These are phyloP conservation scores for Spizaetus ornatus DNA, from an alignment of 2,113 vertebrate species.

Conservation along the genomic window DNA sequence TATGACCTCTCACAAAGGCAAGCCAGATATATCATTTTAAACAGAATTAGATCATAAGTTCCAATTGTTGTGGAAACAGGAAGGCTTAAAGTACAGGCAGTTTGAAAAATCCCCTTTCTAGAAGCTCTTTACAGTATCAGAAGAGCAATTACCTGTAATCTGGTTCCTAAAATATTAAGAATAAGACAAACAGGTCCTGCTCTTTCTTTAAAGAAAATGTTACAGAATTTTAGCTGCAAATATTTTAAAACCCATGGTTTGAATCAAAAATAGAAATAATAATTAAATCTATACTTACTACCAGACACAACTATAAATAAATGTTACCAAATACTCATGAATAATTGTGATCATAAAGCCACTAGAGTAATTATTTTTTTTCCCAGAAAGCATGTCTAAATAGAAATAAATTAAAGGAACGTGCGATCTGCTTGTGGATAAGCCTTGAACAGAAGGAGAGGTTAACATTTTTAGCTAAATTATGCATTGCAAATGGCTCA, in stretches of 20 bases:
- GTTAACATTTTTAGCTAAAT: constrained; percentile 62
- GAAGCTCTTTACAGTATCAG: not conserved
- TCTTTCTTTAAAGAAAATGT: not conserved
- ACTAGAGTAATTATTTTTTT: not conserved
- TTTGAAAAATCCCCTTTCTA: not conserved
- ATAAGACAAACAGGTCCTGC: not conserved
- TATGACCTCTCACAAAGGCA: not conserved
- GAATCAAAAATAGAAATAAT: not conserved
- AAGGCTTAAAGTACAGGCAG: not conserved
- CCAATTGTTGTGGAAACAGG: not conserved
- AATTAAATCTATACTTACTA: not conserved
- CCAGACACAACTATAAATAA: not conserved
- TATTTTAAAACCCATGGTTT: not conserved
- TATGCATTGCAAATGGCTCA: constrained; percentile 53
- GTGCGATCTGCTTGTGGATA: constrained; percentile 31
- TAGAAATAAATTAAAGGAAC: constrained; percentile 24
- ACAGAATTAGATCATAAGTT: not conserved
- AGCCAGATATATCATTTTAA: not conserved
- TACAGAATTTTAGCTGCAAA: not conserved
- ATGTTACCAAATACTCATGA: not conserved
- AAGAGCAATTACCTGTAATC: not conserved
- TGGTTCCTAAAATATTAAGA: not conserved
- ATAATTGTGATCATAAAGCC: constrained; percentile 16
- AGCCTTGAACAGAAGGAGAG: constrained; percentile 50
- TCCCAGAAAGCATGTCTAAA: not conserved